phyloP scores from a whole-genome alignment of 2,888 invertebrate genomes.

The Lomographa bimaculata region DNA sequence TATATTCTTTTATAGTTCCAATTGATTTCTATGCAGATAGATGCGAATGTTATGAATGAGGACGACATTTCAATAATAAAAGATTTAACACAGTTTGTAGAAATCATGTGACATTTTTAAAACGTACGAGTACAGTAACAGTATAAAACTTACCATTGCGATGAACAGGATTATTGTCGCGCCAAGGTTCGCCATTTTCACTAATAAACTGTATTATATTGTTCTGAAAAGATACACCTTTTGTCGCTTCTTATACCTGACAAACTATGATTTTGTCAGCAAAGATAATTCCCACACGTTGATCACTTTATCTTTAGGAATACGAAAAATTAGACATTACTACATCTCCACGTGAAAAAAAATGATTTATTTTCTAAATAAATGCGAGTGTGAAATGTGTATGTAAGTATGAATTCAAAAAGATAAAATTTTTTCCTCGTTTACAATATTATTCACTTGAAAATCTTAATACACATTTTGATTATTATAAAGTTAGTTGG shows the following conservation, averaged over 20 bases:
- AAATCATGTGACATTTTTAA: too few relatives aligned
- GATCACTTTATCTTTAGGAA: slow-evolving; percentile 11
- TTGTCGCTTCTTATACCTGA: slow-evolving; percentile 60
- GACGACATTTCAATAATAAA: too few relatives aligned
- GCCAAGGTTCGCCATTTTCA: slow-evolving; percentile 52
- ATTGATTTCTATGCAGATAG: slow-evolving; percentile 21
- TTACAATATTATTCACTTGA: too few relatives aligned
- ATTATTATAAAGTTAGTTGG: too few relatives aligned
- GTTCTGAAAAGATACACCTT: slow-evolving; percentile 6
- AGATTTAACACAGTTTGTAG: too few relatives aligned
- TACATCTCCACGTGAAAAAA: slow-evolving; percentile 43
- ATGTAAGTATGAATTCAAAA: too few relatives aligned
- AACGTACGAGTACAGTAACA: slow-evolving; percentile 3
- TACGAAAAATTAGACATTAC: slow-evolving; percentile 37
- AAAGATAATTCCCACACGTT: slow-evolving; percentile 53
- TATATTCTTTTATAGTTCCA: slow-evolving; percentile 40
- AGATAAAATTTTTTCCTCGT: too few relatives aligned
- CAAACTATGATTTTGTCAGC: slow-evolving; percentile 63
- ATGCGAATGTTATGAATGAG: slow-evolving; percentile 1
- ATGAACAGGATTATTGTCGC: slow-evolving; percentile 42
- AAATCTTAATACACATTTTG: too few relatives aligned
- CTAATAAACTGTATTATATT: slow-evolving; percentile 31
- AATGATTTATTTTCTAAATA: slow-evolving; percentile 40
- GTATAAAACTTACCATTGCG: slow-evolving; percentile 61
- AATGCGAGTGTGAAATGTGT: too few relatives aligned